phyloP scores from a whole-genome alignment of 1,140 invertebrate species.

The Leptopilina clavipes region DNA sequence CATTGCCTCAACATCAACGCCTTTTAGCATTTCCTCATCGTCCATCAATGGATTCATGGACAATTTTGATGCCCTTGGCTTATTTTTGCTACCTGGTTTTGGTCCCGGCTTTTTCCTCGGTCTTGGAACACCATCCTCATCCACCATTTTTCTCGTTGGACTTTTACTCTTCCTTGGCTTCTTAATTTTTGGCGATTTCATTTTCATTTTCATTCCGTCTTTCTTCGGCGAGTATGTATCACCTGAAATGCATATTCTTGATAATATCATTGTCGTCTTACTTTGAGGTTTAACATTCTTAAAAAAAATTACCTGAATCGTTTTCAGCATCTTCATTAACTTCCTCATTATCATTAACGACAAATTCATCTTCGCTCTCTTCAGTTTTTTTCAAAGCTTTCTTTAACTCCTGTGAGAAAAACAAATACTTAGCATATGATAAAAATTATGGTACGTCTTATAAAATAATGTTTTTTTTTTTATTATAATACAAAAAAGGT shows the following conservation, averaged over 20 bases:
- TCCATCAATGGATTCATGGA: conserved; percentile 57
- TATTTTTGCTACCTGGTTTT: conserved; percentile 72
- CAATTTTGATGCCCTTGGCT: conserved; percentile 57
- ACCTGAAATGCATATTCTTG: conserved; percentile 52
- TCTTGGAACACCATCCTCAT: conserved; percentile 65
- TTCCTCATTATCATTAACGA: conserved; percentile 72
- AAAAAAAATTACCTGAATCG: conserved; percentile 66
- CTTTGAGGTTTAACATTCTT: too few relatives aligned
- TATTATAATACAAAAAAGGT: conserved; percentile 36
- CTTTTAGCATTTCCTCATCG: conserved; percentile 62
- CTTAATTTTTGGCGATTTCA: conserved; percentile 64
- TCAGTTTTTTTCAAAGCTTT: conserved; percentile 71
- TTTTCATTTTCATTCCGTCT: conserved; percentile 57
- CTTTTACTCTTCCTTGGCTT: conserved; percentile 65
- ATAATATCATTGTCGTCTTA: background rate
- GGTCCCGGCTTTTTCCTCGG: conserved; percentile 71
- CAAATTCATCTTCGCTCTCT: conserved; percentile 77
- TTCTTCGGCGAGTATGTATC: conserved; percentile 72
- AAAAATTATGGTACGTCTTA: background rate
- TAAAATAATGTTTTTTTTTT: background rate
- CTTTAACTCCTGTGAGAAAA: conserved; percentile 67
- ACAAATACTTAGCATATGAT: background rate
- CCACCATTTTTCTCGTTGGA: conserved; percentile 59
- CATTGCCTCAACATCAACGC: conserved; percentile 59
- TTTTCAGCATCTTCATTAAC: conserved; percentile 75